These are phyloP conservation scores for Allochrocebus solatus DNA, from an alignment of 2,797 vertebrate genomes.

Conservation along the genomic window DNA sequence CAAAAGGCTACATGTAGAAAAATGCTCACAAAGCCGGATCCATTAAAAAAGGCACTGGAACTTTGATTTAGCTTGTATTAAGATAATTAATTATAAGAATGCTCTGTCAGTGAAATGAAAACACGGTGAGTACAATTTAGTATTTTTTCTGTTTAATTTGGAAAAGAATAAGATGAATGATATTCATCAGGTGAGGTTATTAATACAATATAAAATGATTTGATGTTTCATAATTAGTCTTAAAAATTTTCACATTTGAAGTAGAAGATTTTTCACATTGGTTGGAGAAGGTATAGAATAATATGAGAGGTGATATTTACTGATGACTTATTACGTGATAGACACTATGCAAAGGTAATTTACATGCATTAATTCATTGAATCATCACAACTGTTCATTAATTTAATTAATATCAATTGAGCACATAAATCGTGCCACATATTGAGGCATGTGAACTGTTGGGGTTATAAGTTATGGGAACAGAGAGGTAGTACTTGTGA, in stretches of 20 bases:
- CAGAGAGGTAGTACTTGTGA: background rate
- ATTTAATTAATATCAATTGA: background rate
- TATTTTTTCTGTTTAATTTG: constrained; percentile 20
- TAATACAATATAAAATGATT: background rate
- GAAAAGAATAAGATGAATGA: background rate
- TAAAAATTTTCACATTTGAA: constrained; percentile 6
- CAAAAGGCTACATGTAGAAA: background rate
- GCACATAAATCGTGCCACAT: background rate
- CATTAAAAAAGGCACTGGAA: background rate
- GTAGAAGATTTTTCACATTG: background rate
- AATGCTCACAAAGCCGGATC: background rate
- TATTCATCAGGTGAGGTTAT: background rate
- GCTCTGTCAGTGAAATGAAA: background rate
- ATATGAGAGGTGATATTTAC: background rate
- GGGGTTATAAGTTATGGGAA: background rate
- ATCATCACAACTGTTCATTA: background rate
- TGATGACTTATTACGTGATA: background rate
- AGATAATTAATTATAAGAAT: background rate
- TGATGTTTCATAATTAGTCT: background rate
- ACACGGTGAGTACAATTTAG: background rate
- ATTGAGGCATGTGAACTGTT: background rate
- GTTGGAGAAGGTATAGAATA: background rate
- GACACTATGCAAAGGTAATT: background rate
- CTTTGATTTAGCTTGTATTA: background rate
- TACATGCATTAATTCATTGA: background rate